Evolutionary conservation across 1,140 invertebrate genomes (phyloP).

Genomic region (Drosophila gunungcola): DNA sequence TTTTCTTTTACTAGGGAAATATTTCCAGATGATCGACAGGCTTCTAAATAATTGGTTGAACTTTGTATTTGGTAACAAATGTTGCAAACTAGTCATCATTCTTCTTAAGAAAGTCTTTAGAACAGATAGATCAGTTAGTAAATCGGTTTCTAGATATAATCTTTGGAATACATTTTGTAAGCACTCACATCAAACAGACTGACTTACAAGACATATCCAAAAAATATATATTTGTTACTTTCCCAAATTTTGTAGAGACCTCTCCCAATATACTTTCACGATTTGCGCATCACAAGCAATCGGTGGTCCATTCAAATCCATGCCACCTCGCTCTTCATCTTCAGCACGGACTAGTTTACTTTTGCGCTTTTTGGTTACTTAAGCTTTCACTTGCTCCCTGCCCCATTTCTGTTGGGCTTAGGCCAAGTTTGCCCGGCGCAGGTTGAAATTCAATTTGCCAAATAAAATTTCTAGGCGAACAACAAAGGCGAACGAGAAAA

Average conservation of each 20-base stretch:
- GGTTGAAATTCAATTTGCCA: constrained; percentile 76
- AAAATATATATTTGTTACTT: not conserved
- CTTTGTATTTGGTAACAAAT: no score
- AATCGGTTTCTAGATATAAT: no score
- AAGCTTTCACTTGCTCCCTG: constrained; percentile 46
- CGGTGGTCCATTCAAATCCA: constrained; percentile 1
- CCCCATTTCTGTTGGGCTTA: constrained; percentile 42
- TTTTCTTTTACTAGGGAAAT: no score
- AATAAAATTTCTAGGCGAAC: constrained; percentile 67
- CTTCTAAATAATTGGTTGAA: not conserved
- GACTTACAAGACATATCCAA: no score
- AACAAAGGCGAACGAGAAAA: constrained; percentile 39
- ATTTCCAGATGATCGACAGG: not conserved
- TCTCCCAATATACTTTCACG: constrained; percentile 32
- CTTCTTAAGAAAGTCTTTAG: no score
- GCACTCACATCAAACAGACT: no score
- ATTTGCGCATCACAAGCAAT: constrained; percentile 15
- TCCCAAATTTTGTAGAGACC: not conserved
- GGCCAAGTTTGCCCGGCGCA: constrained; percentile 62
- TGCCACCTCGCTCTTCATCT: constrained; percentile 4
- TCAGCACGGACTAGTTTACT: constrained; percentile 59
- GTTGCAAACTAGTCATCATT: no score
- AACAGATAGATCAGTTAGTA: no score
- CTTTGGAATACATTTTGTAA: no score
- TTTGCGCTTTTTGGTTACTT: constrained; percentile 52